Evolutionary conservation across 2,888 invertebrate species (phyloP).

Genomic region (Epinotia demarniana): DNA sequence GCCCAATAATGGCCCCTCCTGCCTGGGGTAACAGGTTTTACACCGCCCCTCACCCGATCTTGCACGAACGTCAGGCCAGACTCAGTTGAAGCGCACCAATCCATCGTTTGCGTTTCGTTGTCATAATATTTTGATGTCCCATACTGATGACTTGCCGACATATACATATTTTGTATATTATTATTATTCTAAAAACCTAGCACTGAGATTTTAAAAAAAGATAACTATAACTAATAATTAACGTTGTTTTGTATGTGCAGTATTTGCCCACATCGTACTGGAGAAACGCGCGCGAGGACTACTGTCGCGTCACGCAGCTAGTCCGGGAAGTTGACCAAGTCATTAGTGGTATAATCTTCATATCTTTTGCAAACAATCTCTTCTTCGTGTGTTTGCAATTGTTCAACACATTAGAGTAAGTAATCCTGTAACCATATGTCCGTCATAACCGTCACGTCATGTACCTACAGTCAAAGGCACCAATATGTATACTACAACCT

Average conservation of each 20-base stretch:
- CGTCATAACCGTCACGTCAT: conserved; percentile 65
- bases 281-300: conserved; percentile 87
- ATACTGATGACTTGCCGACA: no score
- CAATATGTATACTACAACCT: no score
- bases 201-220: no score
- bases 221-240: no score
- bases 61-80: no score
- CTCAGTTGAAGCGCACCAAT: no score
- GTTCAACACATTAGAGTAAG: conserved; percentile 88
- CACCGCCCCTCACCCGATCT: no score
- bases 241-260: conserved; percentile 59
- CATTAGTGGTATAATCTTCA: conserved; percentile 86
- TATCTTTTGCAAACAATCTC: conserved; percentile 89
- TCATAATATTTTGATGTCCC: no score
- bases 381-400: conserved; percentile 90
- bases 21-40: no score
- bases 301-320: conserved; percentile 85
- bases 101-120: no score
- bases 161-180: neutral
- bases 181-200: neutral
- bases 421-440: conserved; percentile 55
- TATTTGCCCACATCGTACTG: conserved; percentile 87
- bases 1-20: no score
- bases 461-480: no score
- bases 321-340: conserved; percentile 86